Base-by-base conservation (phyloP, 1,140 invertebrate genomes). In the Solen grandis region DNA sequence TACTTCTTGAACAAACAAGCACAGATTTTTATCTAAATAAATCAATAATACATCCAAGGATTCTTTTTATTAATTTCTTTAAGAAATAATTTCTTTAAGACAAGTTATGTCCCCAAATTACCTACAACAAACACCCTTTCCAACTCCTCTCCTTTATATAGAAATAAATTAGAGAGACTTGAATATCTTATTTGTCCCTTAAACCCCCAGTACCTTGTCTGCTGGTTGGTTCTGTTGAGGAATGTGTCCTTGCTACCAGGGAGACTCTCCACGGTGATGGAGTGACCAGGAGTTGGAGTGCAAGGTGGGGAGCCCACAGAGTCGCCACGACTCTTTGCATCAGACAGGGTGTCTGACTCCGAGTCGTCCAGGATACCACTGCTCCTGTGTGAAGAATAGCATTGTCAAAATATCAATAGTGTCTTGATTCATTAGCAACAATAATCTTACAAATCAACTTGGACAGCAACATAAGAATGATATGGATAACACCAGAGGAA, bases 331-430 rank as follows among this genome's bases (percentile, higher is more conserved):
- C 57, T 74, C 50, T 77, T 82, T 16, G 60, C 81, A 19, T 83
- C 65, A 5, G 84, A 82, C 22, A 84, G 5, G 5, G 84, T 86
- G 46, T 94, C 93, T 36, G 91, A 88, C 80, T 94, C 93, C 68
- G 93, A 93, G 80, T 94, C 94, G 54, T 94, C 94, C 70, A 93
- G 91, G 82, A 94, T 93, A 81, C 94, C 93, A 91, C 94, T 93
- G 90, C 94, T 94, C 91, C 94, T 94, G 81, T 31, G 89, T 60
- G 65, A 54, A 60, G 13, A 52, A 65, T 57, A 60, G 33, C 22
- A 38, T 57, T 38, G 54, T 31, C 33, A 50, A 8, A 46, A 46
- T 46, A 46, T 46, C 41, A 10, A 10, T 10, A 10, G 41, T 46
- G 8, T 46, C 19, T 10, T 46, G 41, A 19, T 10, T 10, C 41